A percentile compares a stretch with the other conserved stretches of the same genome.
These are phyloP conservation scores for Phainopepla nitens DNA, from an alignment of 2,113 vertebrate genomes.

Conservation along the genomic window DNA sequence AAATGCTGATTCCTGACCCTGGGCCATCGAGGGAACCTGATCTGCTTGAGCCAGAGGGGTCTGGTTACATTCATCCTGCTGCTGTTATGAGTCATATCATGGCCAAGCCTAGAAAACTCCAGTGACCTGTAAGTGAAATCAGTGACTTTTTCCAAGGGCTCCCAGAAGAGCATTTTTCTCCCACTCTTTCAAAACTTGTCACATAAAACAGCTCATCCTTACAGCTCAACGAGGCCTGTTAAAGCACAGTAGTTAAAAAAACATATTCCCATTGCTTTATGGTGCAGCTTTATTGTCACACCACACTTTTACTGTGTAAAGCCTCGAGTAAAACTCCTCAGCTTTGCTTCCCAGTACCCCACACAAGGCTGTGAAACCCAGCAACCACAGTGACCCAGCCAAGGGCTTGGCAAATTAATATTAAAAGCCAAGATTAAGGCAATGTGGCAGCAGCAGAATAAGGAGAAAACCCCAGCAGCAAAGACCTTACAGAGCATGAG, in stretches of 20 bases:
- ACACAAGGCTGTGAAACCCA: neutral
- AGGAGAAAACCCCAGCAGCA: neutral
- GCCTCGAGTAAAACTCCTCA: neutral
- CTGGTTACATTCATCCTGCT: neutral
- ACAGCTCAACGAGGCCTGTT: neutral
- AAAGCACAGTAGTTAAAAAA: neutral
- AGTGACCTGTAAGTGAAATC: neutral
- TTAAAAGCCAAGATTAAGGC: neutral
- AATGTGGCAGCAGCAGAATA: neutral
- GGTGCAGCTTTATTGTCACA: neutral
- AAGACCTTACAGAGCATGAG: neutral
- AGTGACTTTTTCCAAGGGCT: neutral
- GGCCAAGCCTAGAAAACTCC: neutral
- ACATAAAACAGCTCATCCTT: slow-evolving; percentile 8
- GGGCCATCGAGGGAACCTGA: neutral
- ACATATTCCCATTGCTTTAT: neutral
- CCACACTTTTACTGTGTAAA: neutral
- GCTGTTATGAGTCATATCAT: neutral
- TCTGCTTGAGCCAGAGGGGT: neutral
- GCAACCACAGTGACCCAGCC: rapidly evolving
- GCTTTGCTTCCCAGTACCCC: neutral
- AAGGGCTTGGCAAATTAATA: neutral
- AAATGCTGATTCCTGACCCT: neutral
- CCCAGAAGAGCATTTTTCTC: neutral
- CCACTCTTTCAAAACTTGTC: neutral